Base-by-base conservation (phyloP, 1,140 invertebrate species). In the Hermetia illucens region DNA sequence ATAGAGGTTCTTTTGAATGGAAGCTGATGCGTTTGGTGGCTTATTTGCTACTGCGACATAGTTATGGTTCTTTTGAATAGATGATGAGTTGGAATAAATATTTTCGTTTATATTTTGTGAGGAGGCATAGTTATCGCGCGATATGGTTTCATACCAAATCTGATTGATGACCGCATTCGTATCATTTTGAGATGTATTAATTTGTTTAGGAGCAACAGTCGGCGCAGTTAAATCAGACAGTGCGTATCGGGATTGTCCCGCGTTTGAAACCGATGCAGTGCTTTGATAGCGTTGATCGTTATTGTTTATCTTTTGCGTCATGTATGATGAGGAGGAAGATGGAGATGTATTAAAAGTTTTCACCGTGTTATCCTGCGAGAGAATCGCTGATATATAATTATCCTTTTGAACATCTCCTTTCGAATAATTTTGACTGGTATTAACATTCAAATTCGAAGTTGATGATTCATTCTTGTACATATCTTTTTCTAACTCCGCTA, bases 401-500 rank as follows among this genome's bases (percentile, higher is more conserved):
- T 55, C 47, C 31, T 59, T 59, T 38, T 49, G 51, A 2, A 53
- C 46, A 25, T 47, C 21, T 18, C 55, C 56, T 35, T 59, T 57
- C 22, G 47, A 35, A 40, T 55, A 65, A 67, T 48, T 71, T 69
- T 39, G 72, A 57, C 27, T 45, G 40, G 13, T 65, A 58, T 34
- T 75, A 70, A 33, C 54, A 52, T 31, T 59, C 44, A 31, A 47
- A 59, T 31, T 59, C 52, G 41, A 49, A 48, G 34, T 54, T 51
- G 5, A 48, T 50, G 30, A 49, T 48, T 38, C 36, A 37, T 41
- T 58, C 29, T 48, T 52, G 40, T 57, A 60, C 18, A 77, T 52
- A 42, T 69, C 69, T 44, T 76, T 76, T 47, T 77, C 74, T 29
- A 77, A 48, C 44, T 76, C 74, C 0, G 67, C 67, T 5, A 76